Evolutionary conservation across 2,113 vertebrate species (phyloP), one percentile per base, ranked within the genome.

Genomic region (Merops nubicus): DNA sequence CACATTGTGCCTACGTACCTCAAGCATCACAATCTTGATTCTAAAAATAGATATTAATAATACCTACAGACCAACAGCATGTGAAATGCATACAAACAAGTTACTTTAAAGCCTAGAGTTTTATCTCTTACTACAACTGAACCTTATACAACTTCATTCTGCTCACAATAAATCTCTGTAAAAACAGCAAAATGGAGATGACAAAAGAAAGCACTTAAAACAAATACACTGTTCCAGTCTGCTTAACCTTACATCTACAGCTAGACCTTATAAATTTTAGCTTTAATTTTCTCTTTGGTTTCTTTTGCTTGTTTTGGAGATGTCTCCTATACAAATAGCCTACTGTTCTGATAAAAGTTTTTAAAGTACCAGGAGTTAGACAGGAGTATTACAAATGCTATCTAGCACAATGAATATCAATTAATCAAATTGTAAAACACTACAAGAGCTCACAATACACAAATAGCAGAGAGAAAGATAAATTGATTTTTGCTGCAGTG

Each of bases 401-500:
- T 81, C 92, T 96, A 90, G 77, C 96, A 98, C 97, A 98, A 98
- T 98, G 97, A 96, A 95, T 97, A 98, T 98, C 98, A 98, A 98
- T 98, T 98, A 98, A 98, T 98, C 98, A 98, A 97, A 98, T 70
- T 95, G 94, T 95, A 97, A 97, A 98, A 98, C 98, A 98, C 96
- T 96, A 96, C 96, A 92, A 97, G 97, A 97, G 97, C 97, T 97
- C 97, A 98, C 98, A 98, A 97, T 97, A 97, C 97, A 97, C 97
- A 97, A 98, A 97, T 92, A 98, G 97, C 93, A 97, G 92, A 97
- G 98, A 97, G 96, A 97, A 98, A 98, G 98, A 98, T 98, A 98
- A 98, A 98, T 98, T 98, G 98, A 99, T 99, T 99, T 99, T 98
- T 99, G 98, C 98, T 98, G 98, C 97, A 18, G 98, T 95, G 95